Evolutionary conservation across 1,140 invertebrate species (phyloP).

Genomic region (Bombyx mori): DNA sequence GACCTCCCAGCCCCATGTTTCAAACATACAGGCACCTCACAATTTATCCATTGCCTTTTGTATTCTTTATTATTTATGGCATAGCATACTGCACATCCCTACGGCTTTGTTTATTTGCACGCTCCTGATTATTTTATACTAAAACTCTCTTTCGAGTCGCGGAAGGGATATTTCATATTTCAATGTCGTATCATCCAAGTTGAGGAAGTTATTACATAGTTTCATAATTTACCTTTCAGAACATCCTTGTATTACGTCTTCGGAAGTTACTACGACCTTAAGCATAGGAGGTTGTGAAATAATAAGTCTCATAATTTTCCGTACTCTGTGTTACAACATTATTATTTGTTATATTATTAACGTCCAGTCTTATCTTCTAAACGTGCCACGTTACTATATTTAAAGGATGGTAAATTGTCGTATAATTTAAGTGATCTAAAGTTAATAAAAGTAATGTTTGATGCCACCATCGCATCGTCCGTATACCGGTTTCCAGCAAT

Average conservation of each 20-base stretch:
- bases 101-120: slow-evolving; percentile 1
- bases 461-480: slow-evolving; percentile 21
- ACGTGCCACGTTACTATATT: no score
- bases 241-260: slow-evolving; percentile 12
- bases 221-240: slow-evolving; percentile 3
- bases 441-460: slow-evolving; percentile 31
- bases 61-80: slow-evolving; percentile 51
- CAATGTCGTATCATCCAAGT: slow-evolving; percentile 7
- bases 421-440: slow-evolving; percentile 30
- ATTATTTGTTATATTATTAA: background rate
- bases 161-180: background rate
- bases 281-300: slow-evolving; percentile 6
- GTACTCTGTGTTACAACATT: background rate
- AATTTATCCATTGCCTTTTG: slow-evolving; percentile 57
- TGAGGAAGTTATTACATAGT: slow-evolving; percentile 8
- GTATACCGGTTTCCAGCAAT: slow-evolving; percentile 54
- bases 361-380: background rate
- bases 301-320: slow-evolving; percentile 4
- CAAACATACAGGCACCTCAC: slow-evolving; percentile 45
- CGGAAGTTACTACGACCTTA: slow-evolving; percentile 8
- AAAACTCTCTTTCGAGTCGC: no score
- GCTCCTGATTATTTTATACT: no score
- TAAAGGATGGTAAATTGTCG: slow-evolving; percentile 2
- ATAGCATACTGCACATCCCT: slow-evolving; percentile 28
- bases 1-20: slow-evolving; percentile 56